Evolutionary conservation across 2,888 invertebrate genomes (phyloP).

Genomic region (Drosophila planitibia): DNA sequence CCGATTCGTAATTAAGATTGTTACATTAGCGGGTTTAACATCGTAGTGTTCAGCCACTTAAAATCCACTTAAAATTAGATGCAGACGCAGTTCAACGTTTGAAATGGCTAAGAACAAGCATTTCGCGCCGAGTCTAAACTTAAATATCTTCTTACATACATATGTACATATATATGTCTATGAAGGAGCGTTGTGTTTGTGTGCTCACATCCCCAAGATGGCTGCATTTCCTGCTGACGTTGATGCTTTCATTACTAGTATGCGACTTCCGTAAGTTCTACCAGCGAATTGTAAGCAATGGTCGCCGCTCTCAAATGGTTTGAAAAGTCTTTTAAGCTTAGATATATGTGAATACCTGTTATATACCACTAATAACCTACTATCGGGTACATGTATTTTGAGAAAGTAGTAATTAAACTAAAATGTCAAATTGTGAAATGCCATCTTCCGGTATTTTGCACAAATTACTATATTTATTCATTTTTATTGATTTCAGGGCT

Average conservation of each 20-base stretch:
- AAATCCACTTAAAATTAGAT: background rate
- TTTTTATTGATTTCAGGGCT: background rate
- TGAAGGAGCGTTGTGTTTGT: constrained; percentile 7
- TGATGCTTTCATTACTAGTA: constrained; percentile 2
- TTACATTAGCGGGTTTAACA: background rate
- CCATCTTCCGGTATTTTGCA: background rate
- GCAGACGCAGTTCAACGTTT: background rate
- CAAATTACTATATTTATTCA: background rate
- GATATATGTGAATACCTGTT: background rate
- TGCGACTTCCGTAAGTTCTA: constrained; percentile 42
- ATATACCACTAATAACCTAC: background rate
- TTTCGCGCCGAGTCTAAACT: background rate
- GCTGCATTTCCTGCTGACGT: constrained; percentile 56
- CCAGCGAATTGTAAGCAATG: background rate
- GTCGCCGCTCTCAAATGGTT: background rate
- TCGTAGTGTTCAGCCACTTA: background rate
- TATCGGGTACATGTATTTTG: background rate
- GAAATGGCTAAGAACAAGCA: background rate
- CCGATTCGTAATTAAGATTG: constrained; percentile 30
- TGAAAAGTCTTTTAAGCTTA: background rate
- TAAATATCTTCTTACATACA: background rate
- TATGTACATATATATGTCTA: background rate
- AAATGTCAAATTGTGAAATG: background rate
- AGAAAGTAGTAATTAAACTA: background rate
- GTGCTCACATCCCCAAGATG: constrained; percentile 41